Evolutionary conservation across 2,888 invertebrate species (phyloP), one percentile per base, ranked within the genome.

Genomic region (Netelia fuscicornis): DNA sequence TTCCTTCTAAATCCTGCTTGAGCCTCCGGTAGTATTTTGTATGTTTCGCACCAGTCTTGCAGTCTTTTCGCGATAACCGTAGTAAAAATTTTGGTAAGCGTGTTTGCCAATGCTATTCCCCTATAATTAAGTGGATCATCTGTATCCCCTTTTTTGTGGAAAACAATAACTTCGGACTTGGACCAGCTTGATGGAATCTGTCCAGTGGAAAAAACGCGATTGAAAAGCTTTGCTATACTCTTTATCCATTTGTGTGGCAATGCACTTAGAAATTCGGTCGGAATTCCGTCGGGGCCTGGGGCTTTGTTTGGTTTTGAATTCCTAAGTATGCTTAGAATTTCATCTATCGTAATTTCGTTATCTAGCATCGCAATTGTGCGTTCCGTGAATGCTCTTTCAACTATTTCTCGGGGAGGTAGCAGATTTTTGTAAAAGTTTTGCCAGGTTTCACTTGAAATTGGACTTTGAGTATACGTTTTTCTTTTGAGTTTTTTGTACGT

Each of bases 71-170:
- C 80, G 25, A 90, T 17, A 0, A 89, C 42, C 0, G 70, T 37
- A 0, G 89, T 89, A 17, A 87, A 80, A 6, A 91, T 83, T 78
- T 91, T 91, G 20, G 88, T 85, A 25, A 89, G 87, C 0, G 87
- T 78, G 62, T 90, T 90, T 30, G 87, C 80, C 2, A 90, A 56
- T 0, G 89, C 85, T 11, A 90, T 90, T 30, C 89, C 89, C 56
- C 88, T 74, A 70, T 90, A 91, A 60, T 89, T 91, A 0, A 77
- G 71, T 0, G 89, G 89, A 64, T 90, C 86, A 0, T 54, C 23
- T n/a, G 44, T 20, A 56, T 88, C 86, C 9, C 90, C 89, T 77
- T 89, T 89, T 76, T 90, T 90, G 56, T 89, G 78, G 8, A 91
- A 62, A 0, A 90, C 68, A 3, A 88, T 79, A 11, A 90, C 64